Base-by-base conservation (phyloP, 2,888 invertebrate species). In the Lomographa bimaculata region DNA sequence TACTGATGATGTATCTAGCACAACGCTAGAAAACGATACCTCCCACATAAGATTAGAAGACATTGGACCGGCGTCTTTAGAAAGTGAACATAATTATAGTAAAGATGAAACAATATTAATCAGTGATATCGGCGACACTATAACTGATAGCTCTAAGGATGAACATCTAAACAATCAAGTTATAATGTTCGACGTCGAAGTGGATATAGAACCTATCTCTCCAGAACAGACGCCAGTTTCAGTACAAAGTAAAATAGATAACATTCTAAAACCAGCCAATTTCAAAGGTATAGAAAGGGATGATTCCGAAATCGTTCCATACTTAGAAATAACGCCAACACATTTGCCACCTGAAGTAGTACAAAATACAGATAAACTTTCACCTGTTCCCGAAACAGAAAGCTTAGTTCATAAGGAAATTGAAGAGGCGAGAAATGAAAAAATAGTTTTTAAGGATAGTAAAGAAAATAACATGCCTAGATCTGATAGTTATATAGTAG, bases 311-410 rank as follows among this genome's bases (percentile, higher is more conserved):
- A 48, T 55, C 25, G 28, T 55, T 29, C 39, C 50, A 49, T 42
- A 51, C 21, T 46, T 59, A 48, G 46, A 57, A 32, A 57, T 52
- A 46, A 42, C 46, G 50, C 53, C 51, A 36, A 45, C 45, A 50
- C 49, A 56, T 52, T 63, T 65, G 65, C 64, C 70, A 69, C 75
- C 79, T 82, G 79, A 74, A 61, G 66, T 53, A 81, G 82, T 83
- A 83, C 83, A 84, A 84, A 82, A 57, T 68, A 64, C 54, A 50
- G 51, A 47, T 71, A 61, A 61, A 44, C 46, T 62, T 52, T 46
- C 46, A 29, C 21, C 39, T 40, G 36, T 35, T 40, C 34, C 41
- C 16, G 49, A 50, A 36, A 45, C 37, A 46, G 52, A 47, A 28
- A 51, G 28, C 28, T 43, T 55, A 48, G 44, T 49, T 26, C 43